Evolutionary conservation across 1,140 invertebrate species (phyloP), one percentile per base, ranked within the genome.

Genomic region (Drosophila jambulina): DNA sequence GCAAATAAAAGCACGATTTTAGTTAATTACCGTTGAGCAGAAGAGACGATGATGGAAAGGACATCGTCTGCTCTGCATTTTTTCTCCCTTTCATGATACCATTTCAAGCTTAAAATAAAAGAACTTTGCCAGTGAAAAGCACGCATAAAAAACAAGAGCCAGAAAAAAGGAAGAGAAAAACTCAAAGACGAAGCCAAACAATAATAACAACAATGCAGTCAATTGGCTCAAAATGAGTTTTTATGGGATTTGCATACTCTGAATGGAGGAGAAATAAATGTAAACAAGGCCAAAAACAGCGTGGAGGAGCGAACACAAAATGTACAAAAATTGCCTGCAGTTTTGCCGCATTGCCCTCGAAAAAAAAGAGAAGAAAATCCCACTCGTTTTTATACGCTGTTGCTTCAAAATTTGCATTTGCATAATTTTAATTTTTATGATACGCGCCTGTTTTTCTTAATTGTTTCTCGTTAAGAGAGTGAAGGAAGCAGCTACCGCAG

Each of bases 181-280:
- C 21, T 23, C 19, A 64, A 48, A 49, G 25, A 34, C 32, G 23
- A 19, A 58, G 25, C 62, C 43, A 23, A 59, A 67, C 32, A 61
- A 53, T 48, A 78, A 62, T 46, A 78, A 75, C 40, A 87, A 78
- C 84, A 87, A 80, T 77, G 84, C 76, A 77, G 72, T 81, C 84
- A 88, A 88, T 90, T 88, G 84, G 85, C 85, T 80, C 65, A 75
- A 87, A 87, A 88, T 88, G 78, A 90, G 85, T 90, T 90, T 90
- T 90, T 90, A 90, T 88, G 81, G 81, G 69, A 90, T 90, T 88
- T 88, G 85, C 85, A 90, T 88, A 75, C 70, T 75, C 70, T 85
- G 81, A 90, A 90, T 84, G 53, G 85, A n/a, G 56, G 75, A 69
- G 34, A 56, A 56, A 76, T 82, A 62, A 85, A 65, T 84, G 85